These are phyloP conservation scores for Chrysaora quinquecirrha DNA, from an alignment of 30 jellyfish, hydroid and myxozoan species.

Conservation along the genomic window DNA sequence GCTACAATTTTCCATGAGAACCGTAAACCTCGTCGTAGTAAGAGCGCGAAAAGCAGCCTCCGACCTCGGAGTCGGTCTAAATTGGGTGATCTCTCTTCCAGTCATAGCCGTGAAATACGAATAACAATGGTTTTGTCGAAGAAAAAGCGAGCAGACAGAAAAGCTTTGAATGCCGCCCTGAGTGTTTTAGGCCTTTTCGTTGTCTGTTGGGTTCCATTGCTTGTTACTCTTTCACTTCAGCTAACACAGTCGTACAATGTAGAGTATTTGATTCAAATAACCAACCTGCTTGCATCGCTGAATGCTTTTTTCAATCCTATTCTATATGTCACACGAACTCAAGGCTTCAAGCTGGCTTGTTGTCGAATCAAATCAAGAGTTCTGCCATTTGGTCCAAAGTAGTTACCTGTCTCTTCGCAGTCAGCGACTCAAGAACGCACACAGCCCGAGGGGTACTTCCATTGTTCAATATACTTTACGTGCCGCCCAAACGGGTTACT, in stretches of 20 bases:
- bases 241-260: background rate
- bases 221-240: background rate
- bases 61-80: too few species aligned
- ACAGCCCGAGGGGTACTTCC: too few species aligned
- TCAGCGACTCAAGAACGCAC: too few species aligned
- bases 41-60: too few species aligned
- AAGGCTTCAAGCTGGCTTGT: conserved; percentile 18
- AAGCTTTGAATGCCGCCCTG: conserved; percentile 5
- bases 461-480: too few species aligned
- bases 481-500: too few species aligned
- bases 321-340: conserved; percentile 9
- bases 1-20: too few species aligned
- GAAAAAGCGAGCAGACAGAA: conserved; percentile 2
- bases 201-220: conserved; percentile 23
- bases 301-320: conserved; percentile 16
- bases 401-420: too few species aligned
- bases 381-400: too few species aligned
- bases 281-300: conserved; percentile 3
- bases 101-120: conserved; percentile 7
- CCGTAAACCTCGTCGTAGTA: too few species aligned
- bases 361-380: background rate
- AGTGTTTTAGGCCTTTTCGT: background rate
- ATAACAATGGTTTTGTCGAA: conserved; percentile 5
- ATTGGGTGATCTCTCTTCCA: too few species aligned
- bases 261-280: conserved; percentile 5